Conservation (phyloP, 2,797 vertebrate species). For the Brachyrhaphis roseni region DNA sequence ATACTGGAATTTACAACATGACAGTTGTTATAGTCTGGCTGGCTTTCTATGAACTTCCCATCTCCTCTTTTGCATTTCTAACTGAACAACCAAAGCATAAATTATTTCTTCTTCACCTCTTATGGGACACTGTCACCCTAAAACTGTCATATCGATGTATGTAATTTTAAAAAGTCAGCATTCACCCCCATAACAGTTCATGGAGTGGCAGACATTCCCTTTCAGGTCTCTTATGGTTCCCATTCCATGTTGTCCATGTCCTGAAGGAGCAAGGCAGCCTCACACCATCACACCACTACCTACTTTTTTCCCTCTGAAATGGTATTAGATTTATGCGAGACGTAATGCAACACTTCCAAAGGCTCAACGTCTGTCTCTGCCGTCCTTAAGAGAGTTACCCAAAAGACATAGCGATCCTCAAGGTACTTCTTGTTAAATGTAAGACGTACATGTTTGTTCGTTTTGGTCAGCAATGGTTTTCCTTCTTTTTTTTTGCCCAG, state of each 20-base stretch:
- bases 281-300: too few species aligned
- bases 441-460: not conserved
- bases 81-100: not conserved
- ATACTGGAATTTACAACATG: not conserved
- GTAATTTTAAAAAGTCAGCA: too few species aligned
- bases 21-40: not conserved
- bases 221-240: not conserved
- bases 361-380: not conserved
- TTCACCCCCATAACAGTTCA: not conserved
- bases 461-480: not conserved
- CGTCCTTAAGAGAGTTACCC: not conserved
- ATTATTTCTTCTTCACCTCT: not conserved
- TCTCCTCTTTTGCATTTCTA: not conserved
- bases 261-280: not conserved
- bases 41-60: not conserved
- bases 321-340: not conserved
- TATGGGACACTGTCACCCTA: not conserved
- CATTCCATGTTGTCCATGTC: not conserved
- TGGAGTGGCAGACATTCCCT: not conserved
- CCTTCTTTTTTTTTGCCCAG: not conserved
- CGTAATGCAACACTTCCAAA: not conserved
- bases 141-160: too few species aligned
- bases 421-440: not conserved
- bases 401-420: not conserved
- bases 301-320: not conserved